These are phyloP conservation scores for Sinelater perroti DNA, from an alignment of 2,888 invertebrate genomes.

Conservation along the genomic window DNA sequence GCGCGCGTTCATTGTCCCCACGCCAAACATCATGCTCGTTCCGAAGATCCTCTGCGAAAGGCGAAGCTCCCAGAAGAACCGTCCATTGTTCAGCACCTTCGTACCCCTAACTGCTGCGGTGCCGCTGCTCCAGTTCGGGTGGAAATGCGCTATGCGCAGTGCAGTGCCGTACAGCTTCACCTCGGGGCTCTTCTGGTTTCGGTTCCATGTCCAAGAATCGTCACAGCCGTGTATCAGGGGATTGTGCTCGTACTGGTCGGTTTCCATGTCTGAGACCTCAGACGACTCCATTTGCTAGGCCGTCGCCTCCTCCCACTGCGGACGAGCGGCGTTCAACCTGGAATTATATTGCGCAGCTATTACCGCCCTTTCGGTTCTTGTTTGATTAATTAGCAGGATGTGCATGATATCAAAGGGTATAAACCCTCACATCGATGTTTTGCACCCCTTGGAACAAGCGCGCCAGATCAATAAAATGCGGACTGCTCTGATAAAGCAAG, in stretches of 20 bases:
- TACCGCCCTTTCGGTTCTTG: neutral
- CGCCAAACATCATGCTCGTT: constrained; percentile 80
- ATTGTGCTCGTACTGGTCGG: constrained; percentile 42
- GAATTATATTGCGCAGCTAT: neutral
- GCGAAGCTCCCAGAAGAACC: constrained; percentile 73
- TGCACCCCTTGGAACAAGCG: constrained; percentile 36
- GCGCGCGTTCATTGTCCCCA: constrained; percentile 61
- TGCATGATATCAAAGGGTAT: neutral
- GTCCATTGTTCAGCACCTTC: constrained; percentile 69
- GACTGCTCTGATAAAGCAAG: constrained; percentile 24
- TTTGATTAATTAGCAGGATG: neutral
- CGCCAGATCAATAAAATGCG: constrained; percentile 43
- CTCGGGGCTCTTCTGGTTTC: constrained; percentile 65
- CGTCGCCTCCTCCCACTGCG: constrained; percentile 37
- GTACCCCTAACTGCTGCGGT: constrained; percentile 77
- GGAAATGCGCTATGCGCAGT: constrained; percentile 71
- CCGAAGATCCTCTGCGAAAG: constrained; percentile 73
- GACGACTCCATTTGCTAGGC: constrained; percentile 44
- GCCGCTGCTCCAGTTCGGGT: constrained; percentile 80
- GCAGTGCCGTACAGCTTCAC: constrained; percentile 67
- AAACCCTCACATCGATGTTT: constrained; percentile 8
- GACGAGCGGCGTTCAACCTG: constrained; percentile 12
- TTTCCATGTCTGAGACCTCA: constrained; percentile 42
- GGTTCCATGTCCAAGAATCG: constrained; percentile 76
- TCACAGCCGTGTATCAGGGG: constrained; percentile 65